Conservation (phyloP, 2,797 vertebrate species). For the Brachyalestes nurse region DNA sequence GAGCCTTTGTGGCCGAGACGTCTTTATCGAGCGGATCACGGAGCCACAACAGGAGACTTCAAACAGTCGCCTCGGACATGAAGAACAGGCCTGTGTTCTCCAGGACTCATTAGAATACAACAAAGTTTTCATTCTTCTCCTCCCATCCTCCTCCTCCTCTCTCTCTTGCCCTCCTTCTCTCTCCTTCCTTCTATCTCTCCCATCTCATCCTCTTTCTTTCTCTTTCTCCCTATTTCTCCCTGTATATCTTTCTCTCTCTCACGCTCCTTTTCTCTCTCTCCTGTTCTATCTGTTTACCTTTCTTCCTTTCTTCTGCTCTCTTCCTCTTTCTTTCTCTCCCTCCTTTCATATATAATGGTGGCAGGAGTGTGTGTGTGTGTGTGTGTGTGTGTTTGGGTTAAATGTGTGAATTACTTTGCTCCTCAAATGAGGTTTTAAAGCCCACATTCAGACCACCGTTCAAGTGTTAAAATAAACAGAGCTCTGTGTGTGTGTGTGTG, state of each 20-base stretch:
- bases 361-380: too few species aligned
- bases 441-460: background rate
- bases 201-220: too few species aligned
- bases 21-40: conserved; percentile 59
- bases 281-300: too few species aligned
- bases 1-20: conserved; percentile 53
- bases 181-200: too few species aligned
- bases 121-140: conserved; percentile 44
- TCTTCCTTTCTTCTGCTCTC: too few species aligned
- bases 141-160: background rate
- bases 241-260: too few species aligned
- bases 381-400: background rate
- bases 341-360: background rate
- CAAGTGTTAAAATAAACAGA: background rate
- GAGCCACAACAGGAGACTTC: conserved; percentile 55
- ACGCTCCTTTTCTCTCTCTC: too few species aligned
- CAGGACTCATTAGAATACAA: conserved; percentile 49
- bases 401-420: background rate
- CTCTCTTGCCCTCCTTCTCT: background rate
- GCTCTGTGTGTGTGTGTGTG: too few species aligned
- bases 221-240: too few species aligned
- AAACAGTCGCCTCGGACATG: conserved; percentile 44
- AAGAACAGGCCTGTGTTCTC: conserved; percentile 51
- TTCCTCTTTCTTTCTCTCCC: background rate
- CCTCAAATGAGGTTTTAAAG: background rate